Evolutionary conservation across 2,797 vertebrate genomes (phyloP).

Genomic region (Eulemur albifrons): DNA sequence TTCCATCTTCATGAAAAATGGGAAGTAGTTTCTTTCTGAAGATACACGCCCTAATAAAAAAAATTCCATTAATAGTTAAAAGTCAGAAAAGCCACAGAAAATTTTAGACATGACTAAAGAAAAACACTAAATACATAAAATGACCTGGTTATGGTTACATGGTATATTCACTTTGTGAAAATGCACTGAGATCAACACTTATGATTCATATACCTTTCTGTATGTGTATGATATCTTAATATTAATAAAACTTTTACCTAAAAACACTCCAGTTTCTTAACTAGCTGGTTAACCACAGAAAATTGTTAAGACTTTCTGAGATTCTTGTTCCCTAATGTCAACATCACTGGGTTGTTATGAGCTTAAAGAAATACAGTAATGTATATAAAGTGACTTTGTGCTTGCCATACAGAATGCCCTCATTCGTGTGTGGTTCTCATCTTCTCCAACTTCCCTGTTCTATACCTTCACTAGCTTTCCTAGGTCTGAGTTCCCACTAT

Average conservation of each 20-base stretch:
- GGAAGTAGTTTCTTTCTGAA: background rate
- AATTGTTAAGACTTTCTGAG: background rate
- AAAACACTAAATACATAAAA: background rate
- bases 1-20: constrained; percentile 30
- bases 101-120: background rate
- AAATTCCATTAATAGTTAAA: constrained; percentile 12
- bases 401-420: background rate
- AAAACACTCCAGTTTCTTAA: background rate
- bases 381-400: background rate
- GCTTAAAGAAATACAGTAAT: background rate
- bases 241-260: background rate
- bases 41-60: constrained; percentile 31
- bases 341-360: background rate
- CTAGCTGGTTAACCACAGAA: background rate
- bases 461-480: background rate
- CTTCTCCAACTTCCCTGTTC: background rate
- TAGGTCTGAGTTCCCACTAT: background rate
- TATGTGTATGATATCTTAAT: background rate
- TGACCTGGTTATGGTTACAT: background rate
- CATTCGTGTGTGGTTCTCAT: background rate
- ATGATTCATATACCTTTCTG: background rate
- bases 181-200: background rate
- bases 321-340: background rate
- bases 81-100: constrained; percentile 17
- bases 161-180: background rate